Evolutionary conservation across 30 jellyfish, hydroid and myxozoan genomes (phyloP).

Genomic region (Cassiopea xamachana): DNA sequence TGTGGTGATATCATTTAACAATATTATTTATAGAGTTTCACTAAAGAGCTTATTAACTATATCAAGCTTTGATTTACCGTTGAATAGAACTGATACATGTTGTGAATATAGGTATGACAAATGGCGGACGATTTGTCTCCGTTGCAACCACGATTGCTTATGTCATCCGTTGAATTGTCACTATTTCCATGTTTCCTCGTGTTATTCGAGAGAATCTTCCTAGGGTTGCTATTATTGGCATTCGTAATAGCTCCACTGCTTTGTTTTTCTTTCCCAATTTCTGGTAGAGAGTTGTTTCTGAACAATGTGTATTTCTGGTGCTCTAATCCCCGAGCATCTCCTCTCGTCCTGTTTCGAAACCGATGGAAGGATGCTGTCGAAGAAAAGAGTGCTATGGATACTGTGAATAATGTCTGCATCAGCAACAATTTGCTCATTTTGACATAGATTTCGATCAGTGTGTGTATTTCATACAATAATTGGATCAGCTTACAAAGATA

Average conservation of each 20-base stretch:
- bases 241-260: not conserved
- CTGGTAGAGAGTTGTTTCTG: not conserved
- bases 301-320: not conserved
- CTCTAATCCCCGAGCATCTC: not conserved
- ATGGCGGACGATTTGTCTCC: constrained; percentile 13
- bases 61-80: constrained; percentile 10
- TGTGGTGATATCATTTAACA: no score
- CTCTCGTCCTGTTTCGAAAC: not conserved
- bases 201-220: not conserved
- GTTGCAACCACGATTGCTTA: not conserved
- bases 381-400: not conserved
- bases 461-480: no score
- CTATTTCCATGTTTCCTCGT: not conserved
- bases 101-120: constrained; percentile 39
- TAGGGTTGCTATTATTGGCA: not conserved
- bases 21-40: no score
- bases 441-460: not conserved
- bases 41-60: no score
- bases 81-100: constrained; percentile 55
- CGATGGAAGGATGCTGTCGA: not conserved
- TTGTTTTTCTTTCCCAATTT: not conserved
- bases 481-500: no score
- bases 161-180: not conserved
- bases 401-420: not conserved
- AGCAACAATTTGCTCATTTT: not conserved